Evolutionary conservation across 2,113 vertebrate species (phyloP), one percentile per base, ranked within the genome.

Genomic region (Haemorhous mexicanus): DNA sequence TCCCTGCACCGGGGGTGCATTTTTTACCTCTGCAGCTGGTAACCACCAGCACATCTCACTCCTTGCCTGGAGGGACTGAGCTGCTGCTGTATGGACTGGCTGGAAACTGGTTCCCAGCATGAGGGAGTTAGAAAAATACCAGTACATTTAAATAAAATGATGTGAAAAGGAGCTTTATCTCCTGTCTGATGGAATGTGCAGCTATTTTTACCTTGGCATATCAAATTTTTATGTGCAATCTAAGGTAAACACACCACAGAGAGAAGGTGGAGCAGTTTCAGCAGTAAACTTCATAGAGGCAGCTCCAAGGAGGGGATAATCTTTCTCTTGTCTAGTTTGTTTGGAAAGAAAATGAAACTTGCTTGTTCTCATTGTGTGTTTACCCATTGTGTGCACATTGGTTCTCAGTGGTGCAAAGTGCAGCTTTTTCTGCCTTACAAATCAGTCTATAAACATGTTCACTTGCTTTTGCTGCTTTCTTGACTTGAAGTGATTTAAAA

Each of bases 251-350:
- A 88, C 50, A 22, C 10, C 0, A 0, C 46, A 63, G 75, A 94
- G 78, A 72, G 68, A 94, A 95, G 68, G 64, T 58, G 70, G 56
- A 13, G n/a, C 22, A 28, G 26, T 41, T 90, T 70, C 41, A 86
- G 86, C 61, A 74, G 64, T 28, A 78, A 92, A 84, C 52, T 86
- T 49, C 0, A 0, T 28, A 21, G 66, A 90, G 85, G 56, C 85
- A 64, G 53, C 17, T 86, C 72, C 79, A 72, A 94, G 83, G 37
- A 92, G 21, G 56, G 53, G 49, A 75, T 92, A 95, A 92, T 76
- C 79, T 90, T 95, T 92, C 33, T 49, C 87, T 88, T 80, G 90
- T 70, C 94, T 68, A 79, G 74, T 85, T 85, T 83, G 68, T 88
- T 95, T 86, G 76, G 41, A 72, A 84, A 78, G 85, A 84, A 93